Evolutionary conservation across 2,797 vertebrate species (phyloP).

Genomic region (Oreochromis grahami): DNA sequence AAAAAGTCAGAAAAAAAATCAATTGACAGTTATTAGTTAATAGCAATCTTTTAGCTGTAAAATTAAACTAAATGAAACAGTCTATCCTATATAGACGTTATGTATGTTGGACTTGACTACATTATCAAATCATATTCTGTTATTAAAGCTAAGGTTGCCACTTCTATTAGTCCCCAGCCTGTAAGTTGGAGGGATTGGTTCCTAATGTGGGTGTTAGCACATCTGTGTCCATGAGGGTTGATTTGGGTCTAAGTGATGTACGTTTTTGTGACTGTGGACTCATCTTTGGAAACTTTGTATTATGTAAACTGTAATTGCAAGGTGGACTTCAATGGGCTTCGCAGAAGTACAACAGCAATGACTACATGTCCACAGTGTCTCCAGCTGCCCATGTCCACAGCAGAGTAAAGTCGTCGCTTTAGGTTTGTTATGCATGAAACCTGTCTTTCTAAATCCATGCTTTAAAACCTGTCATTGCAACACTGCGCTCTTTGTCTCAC

Average conservation of each 20-base stretch:
- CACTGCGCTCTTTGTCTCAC: not conserved
- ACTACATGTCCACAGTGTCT: not conserved
- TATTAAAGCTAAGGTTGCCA: not conserved
- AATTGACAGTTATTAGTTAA: not conserved
- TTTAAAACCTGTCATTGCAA: not conserved
- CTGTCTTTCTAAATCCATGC: not conserved
- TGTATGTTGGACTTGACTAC: not conserved
- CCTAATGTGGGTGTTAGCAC: not conserved
- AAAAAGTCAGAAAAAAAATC: not conserved
- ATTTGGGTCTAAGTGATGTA: not conserved
- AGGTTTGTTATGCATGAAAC: not conserved
- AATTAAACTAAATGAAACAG: not conserved
- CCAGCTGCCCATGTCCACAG: not conserved
- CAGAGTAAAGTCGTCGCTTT: not conserved
- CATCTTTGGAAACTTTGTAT: not conserved
- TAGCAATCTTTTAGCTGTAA: rapidly evolving
- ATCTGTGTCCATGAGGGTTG: not conserved
- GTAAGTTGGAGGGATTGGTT: not conserved
- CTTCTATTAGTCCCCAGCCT: not conserved
- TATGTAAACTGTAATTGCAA: not conserved
- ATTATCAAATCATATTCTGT: not conserved
- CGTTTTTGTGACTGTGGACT: not conserved
- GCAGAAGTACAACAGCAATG: not conserved
- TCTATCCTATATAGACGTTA: rapidly evolving
- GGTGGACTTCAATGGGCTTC: not conserved